These are phyloP conservation scores for Prietella phreatophila DNA, from an alignment of 2,113 vertebrate species.

Conservation along the genomic window DNA sequence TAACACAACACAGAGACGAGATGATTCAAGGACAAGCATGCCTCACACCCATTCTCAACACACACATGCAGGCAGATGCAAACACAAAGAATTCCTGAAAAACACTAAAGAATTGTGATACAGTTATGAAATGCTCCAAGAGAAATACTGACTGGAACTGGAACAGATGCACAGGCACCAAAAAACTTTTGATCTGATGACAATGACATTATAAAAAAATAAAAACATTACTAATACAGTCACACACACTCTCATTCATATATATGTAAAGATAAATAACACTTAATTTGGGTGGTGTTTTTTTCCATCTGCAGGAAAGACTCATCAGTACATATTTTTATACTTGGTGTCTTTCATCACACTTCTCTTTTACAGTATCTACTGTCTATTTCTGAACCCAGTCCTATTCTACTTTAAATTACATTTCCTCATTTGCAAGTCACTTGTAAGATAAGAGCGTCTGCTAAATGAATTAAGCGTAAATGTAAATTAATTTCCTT, in stretches of 20 bases:
- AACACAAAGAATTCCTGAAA: not conserved
- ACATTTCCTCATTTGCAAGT: too few relatives aligned
- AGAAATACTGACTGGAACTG: not conserved
- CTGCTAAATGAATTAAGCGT: too few relatives aligned
- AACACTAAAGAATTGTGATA: not conserved
- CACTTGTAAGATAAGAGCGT: too few relatives aligned
- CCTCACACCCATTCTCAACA: not conserved
- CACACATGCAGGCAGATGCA: not conserved
- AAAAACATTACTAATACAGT: too few relatives aligned
- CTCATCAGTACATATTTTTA: not conserved
- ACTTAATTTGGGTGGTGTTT: not conserved
- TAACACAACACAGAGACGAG: constrained; percentile 1
- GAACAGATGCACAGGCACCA: not conserved
- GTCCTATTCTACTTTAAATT: not conserved
- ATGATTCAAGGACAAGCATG: not conserved
- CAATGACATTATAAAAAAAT: not conserved
- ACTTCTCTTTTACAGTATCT: not conserved
- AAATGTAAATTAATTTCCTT: not conserved
- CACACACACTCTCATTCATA: too few relatives aligned
- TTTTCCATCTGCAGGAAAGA: not conserved
- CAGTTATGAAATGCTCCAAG: not conserved
- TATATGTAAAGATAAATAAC: not conserved
- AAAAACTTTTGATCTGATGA: not conserved
- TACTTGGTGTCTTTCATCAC: not conserved
- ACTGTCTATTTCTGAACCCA: not conserved